Evolutionary conservation across 2,797 vertebrate species (phyloP), one percentile per base, ranked within the genome.

Genomic region (Sebastes hopkinsi): DNA sequence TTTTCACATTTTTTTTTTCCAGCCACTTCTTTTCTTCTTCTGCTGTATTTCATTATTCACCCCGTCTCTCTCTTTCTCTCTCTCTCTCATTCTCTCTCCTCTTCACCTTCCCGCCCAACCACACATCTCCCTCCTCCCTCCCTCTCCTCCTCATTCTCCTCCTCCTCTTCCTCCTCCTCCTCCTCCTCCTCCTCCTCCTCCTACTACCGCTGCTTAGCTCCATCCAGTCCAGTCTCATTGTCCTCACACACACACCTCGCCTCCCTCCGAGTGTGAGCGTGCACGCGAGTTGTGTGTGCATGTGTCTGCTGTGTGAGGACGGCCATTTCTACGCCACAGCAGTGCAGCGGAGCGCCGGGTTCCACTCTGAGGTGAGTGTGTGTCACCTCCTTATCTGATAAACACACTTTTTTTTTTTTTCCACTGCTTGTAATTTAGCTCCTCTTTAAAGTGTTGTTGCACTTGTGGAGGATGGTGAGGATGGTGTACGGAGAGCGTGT

Each of bases 211-310:
- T 79, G 81, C 88, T 87, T 54, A 80, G 89, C 90, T 92, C 77
- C 85, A 86, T 91, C 91, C 87, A 91, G 87, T 89, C 82, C 85
- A 52, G 82, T 75, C 85, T 89, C 89, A 93, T 93, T 93, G 92
- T 93, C 89, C 89, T 89, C 85, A 29, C 58, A 52, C 59, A 61
- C 62, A 89, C 89, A 86, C 77, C 76, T 79, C 80, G 38, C 67
- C 12, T 38, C 62, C 8, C 55, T 58, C 55, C 23, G 70, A 69
- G 77, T 59, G 85, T 16, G 73, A 50, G 77, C 50, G 78, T 46
- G 16, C 34, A 73, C 55, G 72, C 13, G 27, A 14, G 27, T 34
- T 34, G 78, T 67, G 66, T 30, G 80, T 88, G 85, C 75, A 78
- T 85, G 86, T 78, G 81, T 87, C 70, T 50, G 71, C 69, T 36